phyloP scores from a whole-genome alignment of 2,888 invertebrate species.

The Drosophila longiperda region DNA sequence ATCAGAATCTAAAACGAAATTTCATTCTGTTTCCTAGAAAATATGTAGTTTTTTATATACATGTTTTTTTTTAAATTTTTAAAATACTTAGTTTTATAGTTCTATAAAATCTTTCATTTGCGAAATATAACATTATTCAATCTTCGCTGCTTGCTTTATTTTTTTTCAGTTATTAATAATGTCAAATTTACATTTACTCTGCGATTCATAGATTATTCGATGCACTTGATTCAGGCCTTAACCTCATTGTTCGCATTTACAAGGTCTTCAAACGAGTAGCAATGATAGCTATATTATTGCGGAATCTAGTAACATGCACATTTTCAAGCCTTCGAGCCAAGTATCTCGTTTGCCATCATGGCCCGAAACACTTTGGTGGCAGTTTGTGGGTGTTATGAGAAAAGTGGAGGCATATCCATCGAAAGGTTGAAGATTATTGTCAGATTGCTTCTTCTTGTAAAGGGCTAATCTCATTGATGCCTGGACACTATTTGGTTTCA shows the following conservation, averaged over 20 bases:
- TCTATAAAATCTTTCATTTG: neutral
- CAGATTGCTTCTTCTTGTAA: too few species aligned
- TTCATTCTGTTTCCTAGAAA: neutral
- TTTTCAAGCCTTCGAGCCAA: neutral
- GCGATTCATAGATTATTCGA: neutral
- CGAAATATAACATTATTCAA: neutral
- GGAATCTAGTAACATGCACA: slow-evolving; percentile 27
- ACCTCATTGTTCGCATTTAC: slow-evolving; percentile 3
- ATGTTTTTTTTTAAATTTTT: too few species aligned
- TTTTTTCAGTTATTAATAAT: neutral
- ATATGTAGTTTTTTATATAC: rapidly evolving
- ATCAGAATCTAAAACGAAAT: neutral
- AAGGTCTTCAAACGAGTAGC: slow-evolving; percentile 40
- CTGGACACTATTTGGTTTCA: neutral
- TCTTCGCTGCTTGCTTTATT: neutral
- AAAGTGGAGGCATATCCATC: neutral
- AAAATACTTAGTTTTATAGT: neutral
- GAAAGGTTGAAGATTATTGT: neutral
- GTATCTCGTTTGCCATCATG: neutral
- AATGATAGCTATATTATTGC: slow-evolving; percentile 32
- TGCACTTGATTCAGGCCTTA: slow-evolving; percentile 14
- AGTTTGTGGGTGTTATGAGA: neutral
- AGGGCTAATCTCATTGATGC: neutral
- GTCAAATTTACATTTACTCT: too few species aligned
- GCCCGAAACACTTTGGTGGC: slow-evolving; percentile 4